Evolutionary conservation across 2,888 invertebrate genomes (phyloP), one percentile per base, ranked within the genome.

Genomic region (Hetaerina titia): DNA sequence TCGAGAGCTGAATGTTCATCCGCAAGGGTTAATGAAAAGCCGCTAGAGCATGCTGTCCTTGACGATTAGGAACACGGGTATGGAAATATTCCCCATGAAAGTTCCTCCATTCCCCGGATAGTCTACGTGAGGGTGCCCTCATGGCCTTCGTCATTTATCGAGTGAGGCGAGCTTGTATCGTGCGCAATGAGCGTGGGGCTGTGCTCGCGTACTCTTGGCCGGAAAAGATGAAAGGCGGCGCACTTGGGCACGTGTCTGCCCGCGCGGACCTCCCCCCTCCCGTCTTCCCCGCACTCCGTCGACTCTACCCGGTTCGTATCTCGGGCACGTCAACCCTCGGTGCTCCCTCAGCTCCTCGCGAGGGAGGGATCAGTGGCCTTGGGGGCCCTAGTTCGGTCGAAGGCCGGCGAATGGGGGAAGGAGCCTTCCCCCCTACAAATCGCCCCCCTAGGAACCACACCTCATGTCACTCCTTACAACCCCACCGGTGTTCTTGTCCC

Each of bases 191-290:
- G 69, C 69, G 31, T 13, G 25, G 81, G 31, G 81, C 81, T 15
- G 81, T 6, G 81, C 25, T 22, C 81, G 81, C 81, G 81, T 81
- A n/a, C 81, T 15, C 74, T 25, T 22, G 25, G 22, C 25, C 81
- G 81, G 81, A 81, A 81, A 81, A n/a, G 81, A 81, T 81, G 31
- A 81, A 81, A 31, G 81, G 81, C 81, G 25, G n/a, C 74, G 81
- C 31, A 15, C 31, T 81, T 22, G 11, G 81, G 81, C 81, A 81
- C 81, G 81, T 81, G 81, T 81, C 45, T 45, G 22, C 69, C 69
- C 22, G 19, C 69, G 22, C 69, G 7, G 7, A 2, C 19, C 69
- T 60, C 60, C 17, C 17, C 17, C 60, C 0, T 17, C 17, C 69
- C 69, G 22, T 22, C n/a, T 19, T 6, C 69, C 69, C 8, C 69